A percentile compares a stretch with the other conserved stretches of the same genome.
phyloP scores from a whole-genome alignment of 2,888 invertebrate genomes.

The Calameuta pallipes region DNA sequence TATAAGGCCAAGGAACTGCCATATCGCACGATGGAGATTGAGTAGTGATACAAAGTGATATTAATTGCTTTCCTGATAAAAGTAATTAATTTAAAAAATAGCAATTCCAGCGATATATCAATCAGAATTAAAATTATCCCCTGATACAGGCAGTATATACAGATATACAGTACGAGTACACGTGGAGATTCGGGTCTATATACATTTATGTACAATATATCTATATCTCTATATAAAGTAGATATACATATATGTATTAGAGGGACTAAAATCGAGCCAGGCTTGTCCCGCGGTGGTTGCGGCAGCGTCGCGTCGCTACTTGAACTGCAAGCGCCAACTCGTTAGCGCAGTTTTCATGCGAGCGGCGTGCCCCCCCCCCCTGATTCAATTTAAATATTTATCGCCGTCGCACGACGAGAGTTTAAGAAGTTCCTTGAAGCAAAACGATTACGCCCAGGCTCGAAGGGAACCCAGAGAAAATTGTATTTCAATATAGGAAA shows the following conservation, averaged over 20 bases:
- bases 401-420: not conserved
- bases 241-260: too few species aligned
- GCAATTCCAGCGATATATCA: not conserved
- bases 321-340: not conserved
- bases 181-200: not conserved
- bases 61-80: not conserved
- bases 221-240: not conserved
- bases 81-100: not conserved
- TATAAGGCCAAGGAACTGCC: not conserved
- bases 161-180: not conserved
- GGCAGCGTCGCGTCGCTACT: not conserved
- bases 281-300: not conserved
- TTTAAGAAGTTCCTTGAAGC: conserved; percentile 1
- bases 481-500: not conserved
- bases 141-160: not conserved
- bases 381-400: conserved; percentile 2
- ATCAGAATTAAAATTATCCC: not conserved
- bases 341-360: conserved; percentile 6
- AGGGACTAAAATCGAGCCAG: not conserved
- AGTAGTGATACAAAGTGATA: not conserved
- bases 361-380: not conserved
- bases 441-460: not conserved
- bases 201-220: not conserved
- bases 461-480: not conserved
- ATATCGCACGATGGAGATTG: not conserved